A percentile compares a stretch with the other conserved stretches of the same genome.
Evolutionary conservation across 2,888 invertebrate species (phyloP).

Genomic region (Drosophila testacea): DNA sequence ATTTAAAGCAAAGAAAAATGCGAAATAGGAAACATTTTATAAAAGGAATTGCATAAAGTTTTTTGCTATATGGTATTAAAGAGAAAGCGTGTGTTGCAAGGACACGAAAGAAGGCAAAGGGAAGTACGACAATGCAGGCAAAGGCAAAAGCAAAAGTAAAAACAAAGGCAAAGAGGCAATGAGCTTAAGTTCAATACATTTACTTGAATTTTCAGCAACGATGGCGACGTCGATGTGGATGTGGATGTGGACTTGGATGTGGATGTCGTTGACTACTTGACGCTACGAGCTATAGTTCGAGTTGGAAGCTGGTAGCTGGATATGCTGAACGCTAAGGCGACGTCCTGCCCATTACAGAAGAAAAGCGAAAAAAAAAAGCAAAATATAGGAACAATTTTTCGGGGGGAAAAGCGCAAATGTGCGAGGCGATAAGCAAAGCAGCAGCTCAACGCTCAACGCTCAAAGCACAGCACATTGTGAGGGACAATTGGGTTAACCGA

Average conservation of each 20-base stretch:
- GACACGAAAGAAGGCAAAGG: neutral
- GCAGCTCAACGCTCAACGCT: conserved; percentile 31
- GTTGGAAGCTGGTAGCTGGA: conserved; percentile 18
- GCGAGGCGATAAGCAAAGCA: conserved; percentile 78
- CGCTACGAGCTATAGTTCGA: conserved; percentile 12
- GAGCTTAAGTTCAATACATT: conserved; percentile 80
- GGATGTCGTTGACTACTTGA: conserved; percentile 71
- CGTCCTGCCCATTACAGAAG: conserved; percentile 69
- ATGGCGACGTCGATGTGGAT: conserved; percentile 43
- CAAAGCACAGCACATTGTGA: conserved; percentile 15
- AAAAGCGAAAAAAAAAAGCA: conserved; percentile 54
- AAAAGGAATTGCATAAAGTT: conserved; percentile 72
- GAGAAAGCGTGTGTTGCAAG: conserved; percentile 22
- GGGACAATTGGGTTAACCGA: conserved; percentile 35
- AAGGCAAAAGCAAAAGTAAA: conserved; percentile 59
- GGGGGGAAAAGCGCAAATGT: conserved; percentile 70
- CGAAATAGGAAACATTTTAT: conserved; percentile 64
- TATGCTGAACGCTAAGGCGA: conserved; percentile 39
- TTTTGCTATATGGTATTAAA: conserved; percentile 43
- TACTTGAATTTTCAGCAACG: conserved; percentile 72
- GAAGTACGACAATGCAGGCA: conserved; percentile 55
- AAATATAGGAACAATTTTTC: conserved; percentile 40
- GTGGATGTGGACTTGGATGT: conserved; percentile 37
- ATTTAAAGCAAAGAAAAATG: conserved; percentile 20
- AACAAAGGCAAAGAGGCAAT: conserved; percentile 73